A percentile compares a stretch with the other conserved stretches of the same genome.
These are phyloP conservation scores for Aphelocoma coerulescens DNA, from an alignment of 2,113 vertebrate species.

Conservation along the genomic window DNA sequence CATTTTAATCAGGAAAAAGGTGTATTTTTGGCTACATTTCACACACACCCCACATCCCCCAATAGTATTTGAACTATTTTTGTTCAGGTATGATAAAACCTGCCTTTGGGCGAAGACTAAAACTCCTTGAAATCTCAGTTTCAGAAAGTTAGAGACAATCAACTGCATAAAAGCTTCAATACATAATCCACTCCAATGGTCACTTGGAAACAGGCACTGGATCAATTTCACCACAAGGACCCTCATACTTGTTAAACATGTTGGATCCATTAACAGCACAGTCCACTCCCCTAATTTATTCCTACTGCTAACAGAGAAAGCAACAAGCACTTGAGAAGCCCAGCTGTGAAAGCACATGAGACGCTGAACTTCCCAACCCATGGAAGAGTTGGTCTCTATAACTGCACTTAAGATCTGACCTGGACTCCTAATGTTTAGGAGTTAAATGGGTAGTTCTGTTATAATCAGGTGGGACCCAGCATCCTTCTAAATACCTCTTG, in stretches of 20 bases:
- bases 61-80: not conserved
- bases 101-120: not conserved
- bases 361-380: not conserved
- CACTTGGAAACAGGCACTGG: not conserved
- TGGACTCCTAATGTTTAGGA: not conserved
- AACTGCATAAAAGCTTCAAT: not conserved
- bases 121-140: not conserved
- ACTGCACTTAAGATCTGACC: not conserved
- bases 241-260: not conserved
- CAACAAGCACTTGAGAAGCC: not conserved
- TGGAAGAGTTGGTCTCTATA: not conserved
- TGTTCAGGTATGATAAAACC: not conserved
- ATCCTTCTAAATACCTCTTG: slow-evolving; percentile 50
- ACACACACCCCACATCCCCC: not conserved
- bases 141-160: not conserved
- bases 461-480: slow-evolving; percentile 10
- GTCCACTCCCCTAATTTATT: not conserved
- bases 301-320: not conserved
- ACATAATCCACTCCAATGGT: not conserved
- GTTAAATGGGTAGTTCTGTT: not conserved
- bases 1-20: slow-evolving; percentile 16
- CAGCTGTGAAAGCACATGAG: slow-evolving; percentile 11
- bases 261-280: not conserved
- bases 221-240: not conserved
- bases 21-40: not conserved